These are phyloP conservation scores for Calcarius lapponicus DNA, from an alignment of 2,797 vertebrate genomes.

Conservation along the genomic window DNA sequence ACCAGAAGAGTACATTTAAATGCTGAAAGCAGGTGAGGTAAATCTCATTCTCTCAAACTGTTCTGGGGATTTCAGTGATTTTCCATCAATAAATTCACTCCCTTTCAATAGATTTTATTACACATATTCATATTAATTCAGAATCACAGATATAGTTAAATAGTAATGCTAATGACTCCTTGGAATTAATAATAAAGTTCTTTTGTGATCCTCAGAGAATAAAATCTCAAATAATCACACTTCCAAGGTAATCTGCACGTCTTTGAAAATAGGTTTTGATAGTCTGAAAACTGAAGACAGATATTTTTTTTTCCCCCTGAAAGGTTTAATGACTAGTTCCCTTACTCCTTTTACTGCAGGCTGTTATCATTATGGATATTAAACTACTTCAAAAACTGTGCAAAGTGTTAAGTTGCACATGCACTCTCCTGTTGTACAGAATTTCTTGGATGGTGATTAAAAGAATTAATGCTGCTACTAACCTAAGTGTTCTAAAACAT, in stretches of 20 bases:
- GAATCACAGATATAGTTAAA: constrained; percentile 2
- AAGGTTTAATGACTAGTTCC: constrained; percentile 10
- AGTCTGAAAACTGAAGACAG: neutral
- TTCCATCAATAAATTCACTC: constrained; percentile 23
- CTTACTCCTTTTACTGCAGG: neutral
- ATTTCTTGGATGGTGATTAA: neutral
- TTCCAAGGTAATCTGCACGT: neutral
- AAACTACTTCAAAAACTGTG: neutral
- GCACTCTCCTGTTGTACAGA: neutral
- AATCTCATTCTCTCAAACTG: constrained; percentile 15
- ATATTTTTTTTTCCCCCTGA: neutral
- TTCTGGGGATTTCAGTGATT: constrained; percentile 9
- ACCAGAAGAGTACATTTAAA: neutral
- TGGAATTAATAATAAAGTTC: constrained; percentile 40
- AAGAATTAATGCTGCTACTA: neutral
- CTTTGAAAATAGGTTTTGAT: constrained; percentile 11
- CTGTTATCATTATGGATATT: constrained; percentile 5
- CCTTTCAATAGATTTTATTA: constrained; percentile 37
- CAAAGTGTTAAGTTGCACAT: neutral
- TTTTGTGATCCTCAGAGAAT: constrained; percentile 15
- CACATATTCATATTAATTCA: constrained; percentile 10
- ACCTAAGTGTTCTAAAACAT: neutral
- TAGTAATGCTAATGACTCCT: constrained; percentile 5
- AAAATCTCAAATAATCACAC: constrained; percentile 4
- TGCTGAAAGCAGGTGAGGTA: neutral